Base-by-base conservation (phyloP, 2,113 vertebrate species). In the Rattus rattus region DNA sequence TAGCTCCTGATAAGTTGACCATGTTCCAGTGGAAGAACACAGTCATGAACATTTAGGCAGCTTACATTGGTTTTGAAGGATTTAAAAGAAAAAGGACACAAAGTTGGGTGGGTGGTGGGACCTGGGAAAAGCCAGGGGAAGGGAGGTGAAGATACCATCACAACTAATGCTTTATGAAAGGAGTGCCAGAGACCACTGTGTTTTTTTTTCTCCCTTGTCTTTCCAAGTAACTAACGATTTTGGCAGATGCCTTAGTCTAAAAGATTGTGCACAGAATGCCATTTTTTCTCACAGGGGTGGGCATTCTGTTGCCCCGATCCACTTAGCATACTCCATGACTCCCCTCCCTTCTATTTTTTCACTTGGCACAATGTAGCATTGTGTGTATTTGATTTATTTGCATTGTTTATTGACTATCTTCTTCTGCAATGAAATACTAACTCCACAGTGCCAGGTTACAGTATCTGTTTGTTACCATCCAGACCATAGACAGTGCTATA, bases 221-320 rank as follows among this genome's bases (percentile, higher is more conserved):
- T 80, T 88, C 28, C 54, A 56, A 56, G 43, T 49, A 61, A 73
- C 14, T 11, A 12, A 5, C 1, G 61, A 39, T 28, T 61, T 79
- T 30, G 22, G 54, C 24, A 59, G 54, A 26, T 33, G 49, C 19
- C 61, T 73, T 10, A 26, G 33, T 65, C 36, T 83, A 47, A 81
- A 75, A 28, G 4, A 26, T 22, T 26, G 14, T 1, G 0, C 13
- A 69, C 13, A 17, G 1, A 3, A 36, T 20, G 28, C 30, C 16
- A 19, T 43, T 28, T 43, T n/a, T 39, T 52, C n/a, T 22, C 3
- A 22, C 6, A 59, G 43, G 30, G 7, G 17, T 63, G 59, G 49
- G 22, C 17, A 16, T 19, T 19, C 24, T 73, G 54, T 3, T 36
- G 9, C 30, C 7, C 28, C 26, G 1, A 13, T 1, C 1, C 61